Evolutionary conservation across 2,113 vertebrate genomes (phyloP), one percentile per base, ranked within the genome.

Genomic region (Gracilinanus agilis): DNA sequence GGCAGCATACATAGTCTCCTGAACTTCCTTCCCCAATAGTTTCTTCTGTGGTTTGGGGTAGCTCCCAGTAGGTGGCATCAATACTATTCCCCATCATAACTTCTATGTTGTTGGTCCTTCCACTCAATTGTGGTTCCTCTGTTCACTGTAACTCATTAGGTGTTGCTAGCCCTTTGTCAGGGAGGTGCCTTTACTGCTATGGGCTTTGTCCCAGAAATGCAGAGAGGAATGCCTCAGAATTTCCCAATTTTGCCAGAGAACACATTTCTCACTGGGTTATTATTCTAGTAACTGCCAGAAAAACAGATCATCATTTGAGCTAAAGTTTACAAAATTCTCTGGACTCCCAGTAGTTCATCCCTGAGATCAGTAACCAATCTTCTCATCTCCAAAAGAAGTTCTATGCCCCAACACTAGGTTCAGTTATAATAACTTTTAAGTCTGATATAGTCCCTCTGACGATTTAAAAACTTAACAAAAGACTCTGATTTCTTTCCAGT

Each of bases 261-360:
- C 67, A 83, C 19, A 83, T 16, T 40, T 40, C 19, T 83, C 67
- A 34, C 34, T 75, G 34, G 29, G 61, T 75, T 16, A 83, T 6
- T 40, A 19, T 2, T 23, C 67, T 40, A 40, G 16, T 23, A 40
- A 83, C n/a, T 83, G n/a, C 67, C 67, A 83, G 67, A 83, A 83
- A 83, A 83, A 40, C 67, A 83, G 67, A n/a, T 83, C n/a, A 40
- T 83, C n/a, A 83, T 83, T 83, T 83, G 67, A 83, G 67, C 67
- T 83, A 7, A 75, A 75, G 67, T 83, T 83, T 83, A 83, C 67
- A 83, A 83, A 83, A 83, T 83, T 83, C 67, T 83, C 67, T 8
- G 19, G 21, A 6, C n/a, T 83, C 7, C 67, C 6, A n/a, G 34
- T n/a, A 75, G 34, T 75, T n/a, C n/a, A 83, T 83, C n/a, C n/a